Evolutionary conservation across 2,113 vertebrate species (phyloP), one percentile per base, ranked within the genome.

Genomic region (Esox niger): DNA sequence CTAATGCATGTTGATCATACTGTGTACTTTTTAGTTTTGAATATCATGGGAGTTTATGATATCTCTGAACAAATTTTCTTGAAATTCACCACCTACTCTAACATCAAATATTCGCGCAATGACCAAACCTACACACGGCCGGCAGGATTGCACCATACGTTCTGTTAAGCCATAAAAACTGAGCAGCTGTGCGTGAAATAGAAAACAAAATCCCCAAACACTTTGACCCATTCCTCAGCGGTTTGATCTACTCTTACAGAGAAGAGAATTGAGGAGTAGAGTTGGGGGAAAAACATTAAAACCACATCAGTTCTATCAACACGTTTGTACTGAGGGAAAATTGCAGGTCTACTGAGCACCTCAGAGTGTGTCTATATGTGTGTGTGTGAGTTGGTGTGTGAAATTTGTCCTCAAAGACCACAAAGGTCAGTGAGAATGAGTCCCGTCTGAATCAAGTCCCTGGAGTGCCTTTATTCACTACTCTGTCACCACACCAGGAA

Each of bases 191-290:
- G 82, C 78, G 73, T 83, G 77, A 84, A 81, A 81, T 79, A 80
- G 75, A 84, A 83, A 76, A 80, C n/a, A 81, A 84, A 87, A 87
- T 86, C 85, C 75, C 80, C 69, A 77, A 82, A 85, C 61, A 84
- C 73, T 68, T 75, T 85, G 79, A 76, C 73, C 78, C 69, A 63
- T 86, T 86, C 80, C 56, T 66, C 66, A 69, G 76, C 66, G 73
- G 67, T 47, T 66, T 69, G 87, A 87, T 64, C 84, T 81, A 87
- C 76, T 79, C n/a, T 20, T 68, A n/a, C n/a, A n/a, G n/a, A 74
- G 74, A 64, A 63, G 71, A 82, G 64, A 76, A 70, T 70, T n/a
- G 35, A 43, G 5, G 38, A 43, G 38, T 43, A 17, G 38, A 54
- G 76, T 71, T 38, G 73, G 85, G 11, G 68, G 81, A 77, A 75